Base-by-base conservation (phyloP, 1,140 invertebrate genomes). In the Drosophila nebulosa region DNA sequence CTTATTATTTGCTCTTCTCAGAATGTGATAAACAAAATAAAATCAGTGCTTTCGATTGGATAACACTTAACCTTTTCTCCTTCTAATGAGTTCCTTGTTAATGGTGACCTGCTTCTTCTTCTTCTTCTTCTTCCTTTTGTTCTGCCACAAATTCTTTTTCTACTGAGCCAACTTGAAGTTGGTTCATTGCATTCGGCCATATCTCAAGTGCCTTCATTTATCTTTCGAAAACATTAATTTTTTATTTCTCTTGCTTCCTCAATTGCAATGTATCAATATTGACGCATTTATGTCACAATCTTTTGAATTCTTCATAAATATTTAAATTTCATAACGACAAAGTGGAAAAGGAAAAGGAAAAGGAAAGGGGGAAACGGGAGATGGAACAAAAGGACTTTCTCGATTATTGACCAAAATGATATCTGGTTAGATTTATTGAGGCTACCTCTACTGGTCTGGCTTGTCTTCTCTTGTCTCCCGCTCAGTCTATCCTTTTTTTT, bases 251-350 rank as follows among this genome's bases (percentile, higher is more conserved):
- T 2, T 4, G n/a, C 12, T 55, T 7, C 24, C 35, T 63, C 69
- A 14, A 18, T 22, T 60, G 61, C 64, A 80, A 84, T 66, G 73
- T 77, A 86, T 85, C 64, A 85, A 86, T 70, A 80, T 78, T 86
- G 58, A 55, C 73, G 74, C 77, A 80, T 67, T 85, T 81, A 86
- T 81, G 81, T 86, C 81, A 63, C 27, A 36, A 63, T 71, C n/a
- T 39, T 50, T 35, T 35, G n/a, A 27, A 65, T 53, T 59, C 42
- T 58, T 64, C 52, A 66, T 86, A 78, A 86, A 80, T 86, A 86
- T 86, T 78, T 39, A 71, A 85, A 80, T 85, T 74, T 71, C 57
- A 46, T 73, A 39, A 39, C 14, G 14, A 16, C 32, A 36, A 26
- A 39, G 9, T 24, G 12, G 7, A 27, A 27, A 32, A 26, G 12